Base-by-base conservation (phyloP, 1,140 invertebrate genomes). In the Bombyx mori region DNA sequence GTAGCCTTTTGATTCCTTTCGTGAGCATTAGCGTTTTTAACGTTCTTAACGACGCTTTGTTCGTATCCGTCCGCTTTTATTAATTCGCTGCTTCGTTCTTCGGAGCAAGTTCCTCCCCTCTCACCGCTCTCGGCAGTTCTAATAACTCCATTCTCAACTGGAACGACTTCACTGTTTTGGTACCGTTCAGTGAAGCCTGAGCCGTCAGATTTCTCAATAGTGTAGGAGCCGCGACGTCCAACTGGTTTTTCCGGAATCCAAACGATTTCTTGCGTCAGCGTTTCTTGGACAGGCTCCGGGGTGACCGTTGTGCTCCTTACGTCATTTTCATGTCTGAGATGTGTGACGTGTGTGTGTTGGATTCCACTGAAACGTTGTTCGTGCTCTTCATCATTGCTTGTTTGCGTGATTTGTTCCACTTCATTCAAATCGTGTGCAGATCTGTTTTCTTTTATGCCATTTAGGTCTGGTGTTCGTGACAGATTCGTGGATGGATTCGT, bases 181-280 rank as follows among this genome's bases (percentile, higher is more conserved):
- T 78, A 87, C 54, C 69, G 62, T 68, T 87, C 84, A 54, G 68
- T 59, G 56, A 73, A 79, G 43, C 68, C 69, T 35, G 69, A 68
- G 2, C 69, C 76, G 52, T 79, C 75, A 46, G 71, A 60, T 60
- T 70, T 85, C 22, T 85, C 84, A 18, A 87, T 85, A 0, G 84
- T 87, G 54, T 87, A 87, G 1, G 84, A 87, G 10, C 78, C 81
- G 6, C 84, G 75, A 8, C 84, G 77, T 8, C 69, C 57, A 35
- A 35, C 26, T 8, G 65, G 60, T 50, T 81, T 66, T 56, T 87
- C 80, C 3, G 84, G 82, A 9, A 87, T 63, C 84, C 84, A 87
- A 46, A 87, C 81, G 9, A 87, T 78, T 52, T 87, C 84, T 65
- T 82, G 81, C 1, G 73, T 77, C 9, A 85, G 52, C n/a, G 69